A percentile compares a stretch with the other conserved stretches of the same genome.
These are phyloP conservation scores for Osmerus eperlanus DNA, from an alignment of 2,113 vertebrate species.

Conservation along the genomic window DNA sequence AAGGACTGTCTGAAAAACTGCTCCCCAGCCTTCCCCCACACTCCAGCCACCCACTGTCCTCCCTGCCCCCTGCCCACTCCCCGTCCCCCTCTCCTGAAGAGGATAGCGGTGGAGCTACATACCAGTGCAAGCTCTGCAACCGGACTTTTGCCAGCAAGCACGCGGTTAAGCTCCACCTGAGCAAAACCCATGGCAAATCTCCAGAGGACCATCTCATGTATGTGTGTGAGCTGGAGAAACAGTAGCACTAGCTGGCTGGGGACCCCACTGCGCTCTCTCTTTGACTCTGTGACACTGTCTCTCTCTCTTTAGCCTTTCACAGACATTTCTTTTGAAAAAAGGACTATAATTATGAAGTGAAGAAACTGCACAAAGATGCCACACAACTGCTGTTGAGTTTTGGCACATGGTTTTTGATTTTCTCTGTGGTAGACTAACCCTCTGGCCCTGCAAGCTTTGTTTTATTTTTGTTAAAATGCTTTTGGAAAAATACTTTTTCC, in stretches of 20 bases:
- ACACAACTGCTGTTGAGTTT: conserved; percentile 90
- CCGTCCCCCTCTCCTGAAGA: conserved; percentile 83
- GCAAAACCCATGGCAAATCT: conserved; percentile 98
- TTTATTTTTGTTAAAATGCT: conserved; percentile 58
- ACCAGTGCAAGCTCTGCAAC: conserved; percentile 98
- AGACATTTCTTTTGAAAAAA: conserved; percentile 61
- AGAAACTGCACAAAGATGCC: conserved; percentile 84
- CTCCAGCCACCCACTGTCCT: conserved; percentile 54
- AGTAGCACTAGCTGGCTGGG: conserved; percentile 80
- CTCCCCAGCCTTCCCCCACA: conserved; percentile 71
- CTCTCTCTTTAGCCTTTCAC: conserved; percentile 53
- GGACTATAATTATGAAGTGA: conserved; percentile 53
- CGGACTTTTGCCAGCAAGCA: conserved; percentile 99
- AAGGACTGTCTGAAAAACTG: conserved; percentile 93
- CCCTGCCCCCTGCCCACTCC: conserved; percentile 55
- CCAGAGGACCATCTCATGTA: conserved; percentile 98
- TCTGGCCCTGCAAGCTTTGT: conserved; percentile 78
- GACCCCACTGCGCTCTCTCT: conserved; percentile 48
- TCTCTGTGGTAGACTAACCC: conserved; percentile 70
- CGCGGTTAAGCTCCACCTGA: conserved; percentile 98
- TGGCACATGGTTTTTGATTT: conserved; percentile 86
- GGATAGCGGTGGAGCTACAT: conserved; percentile 79
- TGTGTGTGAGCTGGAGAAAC: conserved; percentile 93
- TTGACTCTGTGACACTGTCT: conserved; percentile 32
- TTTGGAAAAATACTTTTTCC: conserved; percentile 59